phyloP scores from a whole-genome alignment of 2,113 vertebrate genomes.

The Chamaea fasciata region DNA sequence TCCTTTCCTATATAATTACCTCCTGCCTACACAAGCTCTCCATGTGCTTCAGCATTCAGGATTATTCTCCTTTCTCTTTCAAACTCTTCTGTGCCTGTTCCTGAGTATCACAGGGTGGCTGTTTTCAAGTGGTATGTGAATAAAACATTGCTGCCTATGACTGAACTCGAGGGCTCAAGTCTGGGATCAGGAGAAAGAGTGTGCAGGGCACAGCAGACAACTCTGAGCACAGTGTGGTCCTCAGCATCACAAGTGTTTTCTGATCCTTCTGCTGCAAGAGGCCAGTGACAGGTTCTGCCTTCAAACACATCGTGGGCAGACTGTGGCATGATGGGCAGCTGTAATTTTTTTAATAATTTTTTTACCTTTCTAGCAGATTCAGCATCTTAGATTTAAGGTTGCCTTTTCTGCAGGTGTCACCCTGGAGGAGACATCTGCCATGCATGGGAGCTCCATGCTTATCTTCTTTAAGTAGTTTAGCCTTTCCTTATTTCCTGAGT shows the following conservation, averaged over 20 bases:
- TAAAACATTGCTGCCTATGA: neutral
- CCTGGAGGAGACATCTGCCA: neutral
- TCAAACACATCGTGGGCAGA: accelerated
- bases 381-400: neutral
- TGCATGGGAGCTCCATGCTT: neutral
- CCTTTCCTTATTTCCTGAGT: neutral
- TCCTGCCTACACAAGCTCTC: conserved; percentile 13
- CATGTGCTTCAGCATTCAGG: neutral
- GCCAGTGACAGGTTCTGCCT: neutral
- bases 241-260: neutral
- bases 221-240: neutral
- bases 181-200: neutral
- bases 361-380: neutral
- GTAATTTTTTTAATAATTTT: neutral
- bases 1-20: conserved; percentile 14
- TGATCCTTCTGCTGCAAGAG: neutral
- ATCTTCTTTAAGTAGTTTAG: neutral
- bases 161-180: neutral
- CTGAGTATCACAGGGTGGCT: neutral
- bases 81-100: neutral
- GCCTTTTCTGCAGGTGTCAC: neutral
- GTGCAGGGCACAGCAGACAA: neutral
- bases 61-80: neutral
- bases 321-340: neutral
- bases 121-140: conserved; percentile 1